A percentile compares a stretch with the other conserved stretches of the same genome.
These are phyloP conservation scores for Callyntrura guangdongensis DNA, from an alignment of 2,888 invertebrate species.

Conservation along the genomic window DNA sequence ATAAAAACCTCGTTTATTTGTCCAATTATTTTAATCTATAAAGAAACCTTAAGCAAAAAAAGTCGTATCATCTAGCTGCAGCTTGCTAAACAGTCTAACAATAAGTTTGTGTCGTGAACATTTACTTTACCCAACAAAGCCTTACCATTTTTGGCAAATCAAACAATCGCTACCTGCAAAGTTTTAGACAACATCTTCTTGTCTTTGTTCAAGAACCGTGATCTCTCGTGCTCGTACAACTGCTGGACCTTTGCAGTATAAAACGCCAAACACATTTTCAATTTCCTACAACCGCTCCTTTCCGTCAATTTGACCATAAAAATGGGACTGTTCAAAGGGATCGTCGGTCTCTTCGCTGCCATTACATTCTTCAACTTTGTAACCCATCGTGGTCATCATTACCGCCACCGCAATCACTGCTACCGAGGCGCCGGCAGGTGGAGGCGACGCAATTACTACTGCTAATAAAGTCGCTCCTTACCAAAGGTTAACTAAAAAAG, in stretches of 20 bases:
- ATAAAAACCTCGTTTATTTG: background rate
- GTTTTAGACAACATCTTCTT: background rate
- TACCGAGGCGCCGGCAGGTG: constrained; percentile 50
- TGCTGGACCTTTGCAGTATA: too few relatives aligned
- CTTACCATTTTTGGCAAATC: background rate
- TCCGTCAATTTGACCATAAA: background rate
- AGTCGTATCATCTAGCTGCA: too few relatives aligned
- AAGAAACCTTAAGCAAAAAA: background rate
- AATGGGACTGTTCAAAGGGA: constrained; percentile 62
- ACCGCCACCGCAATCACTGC: constrained; percentile 28
- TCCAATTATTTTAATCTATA: background rate
- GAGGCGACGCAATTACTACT: constrained; percentile 68
- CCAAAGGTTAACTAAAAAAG: background rate
- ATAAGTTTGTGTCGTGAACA: background rate
- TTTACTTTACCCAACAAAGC: background rate
- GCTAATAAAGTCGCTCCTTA: constrained; percentile 47
- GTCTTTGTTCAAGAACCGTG: background rate
- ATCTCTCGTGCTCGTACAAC: too few relatives aligned
- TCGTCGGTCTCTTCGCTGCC: constrained; percentile 61
- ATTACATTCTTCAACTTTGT: constrained; percentile 58
- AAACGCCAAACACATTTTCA: background rate
- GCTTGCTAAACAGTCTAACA: too few relatives aligned
- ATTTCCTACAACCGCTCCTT: constrained; percentile 1
- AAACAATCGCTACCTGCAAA: background rate
- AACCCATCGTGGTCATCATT: constrained; percentile 45